Base-by-base conservation (phyloP, 2,888 invertebrate species). In the Gymnosoma rotundatum region DNA sequence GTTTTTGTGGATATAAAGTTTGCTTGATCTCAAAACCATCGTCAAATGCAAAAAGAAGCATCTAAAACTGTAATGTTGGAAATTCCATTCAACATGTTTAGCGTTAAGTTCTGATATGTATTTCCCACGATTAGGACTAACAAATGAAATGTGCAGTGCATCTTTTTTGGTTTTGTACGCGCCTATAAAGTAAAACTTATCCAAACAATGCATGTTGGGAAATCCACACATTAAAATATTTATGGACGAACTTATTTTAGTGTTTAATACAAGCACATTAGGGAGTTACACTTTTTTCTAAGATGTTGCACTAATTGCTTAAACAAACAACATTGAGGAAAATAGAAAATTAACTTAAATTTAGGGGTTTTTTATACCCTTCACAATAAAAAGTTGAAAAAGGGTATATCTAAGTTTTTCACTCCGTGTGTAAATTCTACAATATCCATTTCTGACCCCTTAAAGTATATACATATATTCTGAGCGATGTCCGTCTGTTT, bases 121-220 rank as follows among this genome's bases (percentile, higher is more conserved):
- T 75, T 76, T 52, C 73, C 70, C 50, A 50, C 61, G 78, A 60
- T 73, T 73, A 73, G 60, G 69, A 78, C 69, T 78, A 69, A 61
- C 50, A 25, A 42, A 42, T 78, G 42, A 76, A 14, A 48, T 36
- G 52, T 52, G 21, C 20, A 52, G 36, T 50, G 32, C 20, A 16
- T 64, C 16, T 48, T 61, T 61, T 61, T 38, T 20, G 20, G 20
- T 20, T 38, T 61, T 21, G 32, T 32, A 45, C 21, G 63, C 64
- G 42, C 14, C 9, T 61, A 61, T 16, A 12, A 3, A 61, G n/a
- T 16, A 48, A 48, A 48, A 48, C n/a, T 7, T 48, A 14, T 48
- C 0, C 2, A 48, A 48, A 48, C 45, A 48, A 0, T 48, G 16
- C 45, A 48, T 4, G 6, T 48, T 48, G 6, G 45, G 14, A 48